Conservation (phyloP, 2,888 invertebrate genomes). For the Limnephilus auricula region DNA sequence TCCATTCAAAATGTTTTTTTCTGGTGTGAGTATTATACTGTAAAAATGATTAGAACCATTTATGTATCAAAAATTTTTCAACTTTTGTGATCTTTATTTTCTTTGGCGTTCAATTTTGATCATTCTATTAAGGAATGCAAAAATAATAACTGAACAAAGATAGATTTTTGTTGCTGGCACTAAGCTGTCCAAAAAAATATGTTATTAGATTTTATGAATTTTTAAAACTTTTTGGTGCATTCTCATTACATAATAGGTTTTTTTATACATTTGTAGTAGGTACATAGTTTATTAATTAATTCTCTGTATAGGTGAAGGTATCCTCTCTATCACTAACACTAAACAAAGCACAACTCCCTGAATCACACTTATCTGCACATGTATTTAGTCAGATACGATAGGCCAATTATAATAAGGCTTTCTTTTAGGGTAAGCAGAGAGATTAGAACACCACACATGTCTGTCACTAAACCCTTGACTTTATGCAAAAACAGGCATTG, state of each 20-base stretch:
- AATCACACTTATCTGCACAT: not conserved
- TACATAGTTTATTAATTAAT: not conserved
- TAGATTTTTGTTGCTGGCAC: not conserved
- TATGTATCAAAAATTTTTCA: not conserved
- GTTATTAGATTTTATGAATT: not conserved
- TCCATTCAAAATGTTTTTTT: not conserved
- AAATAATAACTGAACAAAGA: not conserved
- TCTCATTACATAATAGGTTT: not conserved
- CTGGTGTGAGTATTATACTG: not conserved
- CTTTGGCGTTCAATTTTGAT: not conserved
- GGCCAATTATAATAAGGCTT: not conserved
- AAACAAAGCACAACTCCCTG: constrained; percentile 16
- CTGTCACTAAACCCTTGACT: not conserved
- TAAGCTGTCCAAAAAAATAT: not conserved
- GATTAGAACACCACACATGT: not conserved
- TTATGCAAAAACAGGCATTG: not conserved
- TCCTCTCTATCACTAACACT: not conserved
- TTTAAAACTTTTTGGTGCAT: not conserved
- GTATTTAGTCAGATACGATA: not conserved
- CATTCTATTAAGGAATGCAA: not conserved
- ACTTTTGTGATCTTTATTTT: not conserved
- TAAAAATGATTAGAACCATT: not conserved
- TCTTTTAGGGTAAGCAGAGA: not conserved
- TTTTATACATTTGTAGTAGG: not conserved
- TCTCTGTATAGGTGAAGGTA: not conserved